Conservation (phyloP, 2,888 invertebrate species). For the Bibio marci region DNA sequence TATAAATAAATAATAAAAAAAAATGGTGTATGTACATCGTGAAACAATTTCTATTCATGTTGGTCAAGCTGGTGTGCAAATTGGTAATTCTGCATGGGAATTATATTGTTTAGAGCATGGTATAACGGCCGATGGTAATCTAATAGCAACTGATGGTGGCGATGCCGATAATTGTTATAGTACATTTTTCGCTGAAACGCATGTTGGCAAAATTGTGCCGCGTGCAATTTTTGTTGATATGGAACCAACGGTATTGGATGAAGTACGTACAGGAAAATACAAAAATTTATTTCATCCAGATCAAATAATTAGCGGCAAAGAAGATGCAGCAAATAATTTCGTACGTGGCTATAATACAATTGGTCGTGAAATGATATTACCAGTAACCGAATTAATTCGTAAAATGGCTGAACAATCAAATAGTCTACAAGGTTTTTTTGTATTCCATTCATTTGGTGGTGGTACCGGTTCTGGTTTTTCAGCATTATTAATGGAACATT, state of each 20-base stretch:
- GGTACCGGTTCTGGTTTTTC: constrained; percentile 77
- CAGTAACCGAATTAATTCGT: constrained; percentile 53
- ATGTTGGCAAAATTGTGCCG: constrained; percentile 75
- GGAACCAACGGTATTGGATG: constrained; percentile 69
- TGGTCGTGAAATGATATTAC: constrained; percentile 59
- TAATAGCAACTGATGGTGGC: constrained; percentile 31
- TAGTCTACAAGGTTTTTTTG: constrained; percentile 66
- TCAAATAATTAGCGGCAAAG: constrained; percentile 70
- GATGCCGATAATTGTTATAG: constrained; percentile 14
- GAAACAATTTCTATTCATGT: constrained; percentile 77
- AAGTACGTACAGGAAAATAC: constrained; percentile 45
- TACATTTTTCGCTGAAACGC: constrained; percentile 72
- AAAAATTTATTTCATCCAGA: constrained; percentile 66
- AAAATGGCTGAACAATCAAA: constrained; percentile 68
- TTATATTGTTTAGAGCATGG: constrained; percentile 69
- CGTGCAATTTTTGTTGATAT: constrained; percentile 73
- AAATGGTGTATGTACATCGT: constrained; percentile 34
- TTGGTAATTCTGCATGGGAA: constrained; percentile 75
- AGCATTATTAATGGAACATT: constrained; percentile 63
- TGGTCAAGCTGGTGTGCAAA: constrained; percentile 74
- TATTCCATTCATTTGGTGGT: constrained; percentile 76
- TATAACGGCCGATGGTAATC: constrained; percentile 57
- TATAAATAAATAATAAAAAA: not conserved
- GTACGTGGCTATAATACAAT: constrained; percentile 76
- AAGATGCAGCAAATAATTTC: constrained; percentile 79